phyloP scores from a whole-genome alignment of 2,797 vertebrate species.

The Karalla daura region DNA sequence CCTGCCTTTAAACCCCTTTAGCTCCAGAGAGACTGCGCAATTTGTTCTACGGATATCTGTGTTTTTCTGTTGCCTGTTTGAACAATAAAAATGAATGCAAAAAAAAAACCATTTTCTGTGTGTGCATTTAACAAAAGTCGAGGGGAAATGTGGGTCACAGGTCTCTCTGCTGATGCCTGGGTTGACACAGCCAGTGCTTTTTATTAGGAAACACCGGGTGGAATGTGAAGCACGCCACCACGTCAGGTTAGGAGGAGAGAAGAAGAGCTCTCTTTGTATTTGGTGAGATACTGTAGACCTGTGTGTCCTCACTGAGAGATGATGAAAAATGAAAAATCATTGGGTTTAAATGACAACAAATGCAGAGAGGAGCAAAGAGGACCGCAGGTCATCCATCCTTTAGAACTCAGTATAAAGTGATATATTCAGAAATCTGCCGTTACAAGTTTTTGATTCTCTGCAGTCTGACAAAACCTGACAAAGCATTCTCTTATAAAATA shows the following conservation, averaged over 20 bases:
- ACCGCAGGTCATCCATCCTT: rapidly evolving
- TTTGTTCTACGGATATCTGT: slow-evolving; percentile 24
- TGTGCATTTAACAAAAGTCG: slow-evolving; percentile 1
- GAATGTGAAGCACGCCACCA: slow-evolving; percentile 66
- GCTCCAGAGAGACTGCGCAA: slow-evolving; percentile 27
- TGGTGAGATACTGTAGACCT: not conserved
- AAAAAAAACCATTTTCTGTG: not conserved
- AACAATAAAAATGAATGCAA: slow-evolving; percentile 48
- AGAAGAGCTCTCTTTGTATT: slow-evolving; percentile 64
- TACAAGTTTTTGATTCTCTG: not conserved
- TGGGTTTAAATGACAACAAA: slow-evolving; percentile 8
- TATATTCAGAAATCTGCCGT: not conserved
- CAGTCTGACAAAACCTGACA: not conserved
- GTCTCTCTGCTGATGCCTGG: not conserved
- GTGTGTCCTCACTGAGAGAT: not conserved
- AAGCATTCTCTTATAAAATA: not conserved
- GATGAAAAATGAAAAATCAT: not conserved
- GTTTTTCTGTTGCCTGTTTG: slow-evolving; percentile 38
- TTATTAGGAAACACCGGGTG: slow-evolving; percentile 5
- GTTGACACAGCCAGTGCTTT: not conserved
- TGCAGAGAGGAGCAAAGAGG: not conserved
- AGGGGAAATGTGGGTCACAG: not conserved
- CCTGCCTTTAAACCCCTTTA: slow-evolving; percentile 22
- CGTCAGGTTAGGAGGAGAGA: slow-evolving; percentile 37
- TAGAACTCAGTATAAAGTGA: not conserved